Percentiles rank a stretch among this genome's conserved stretches.
phyloP scores from a whole-genome alignment of 2,888 invertebrate species.

The Eristalinus aeneus region DNA sequence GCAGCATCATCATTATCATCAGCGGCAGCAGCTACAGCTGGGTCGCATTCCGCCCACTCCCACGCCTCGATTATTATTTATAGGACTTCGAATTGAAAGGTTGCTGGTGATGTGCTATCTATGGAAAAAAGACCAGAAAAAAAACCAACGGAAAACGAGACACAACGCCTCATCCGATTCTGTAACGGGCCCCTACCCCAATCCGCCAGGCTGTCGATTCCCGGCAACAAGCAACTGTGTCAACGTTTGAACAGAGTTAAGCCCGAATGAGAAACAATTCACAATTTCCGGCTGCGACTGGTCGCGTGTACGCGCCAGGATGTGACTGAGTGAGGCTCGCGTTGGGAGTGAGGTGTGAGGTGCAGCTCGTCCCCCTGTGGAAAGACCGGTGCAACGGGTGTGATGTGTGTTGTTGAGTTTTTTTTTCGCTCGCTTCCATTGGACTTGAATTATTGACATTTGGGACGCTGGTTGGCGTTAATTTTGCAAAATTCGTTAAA shows the following conservation, averaged over 20 bases:
- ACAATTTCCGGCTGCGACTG: conserved; percentile 41
- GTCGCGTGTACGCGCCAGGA: neutral
- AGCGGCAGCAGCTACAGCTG: neutral
- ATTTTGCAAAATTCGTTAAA: conserved; percentile 36
- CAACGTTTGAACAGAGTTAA: conserved; percentile 61
- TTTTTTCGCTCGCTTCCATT: neutral
- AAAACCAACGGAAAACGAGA: neutral
- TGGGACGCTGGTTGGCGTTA: conserved; percentile 48
- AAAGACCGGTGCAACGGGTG: conserved; percentile 48
- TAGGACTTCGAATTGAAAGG: conserved; percentile 40
- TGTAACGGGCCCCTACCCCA: neutral
- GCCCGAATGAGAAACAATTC: conserved; percentile 63
- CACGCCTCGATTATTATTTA: conserved; percentile 40
- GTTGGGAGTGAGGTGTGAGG: conserved; percentile 8
- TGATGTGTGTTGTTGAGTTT: conserved; percentile 22
- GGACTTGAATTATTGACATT: conserved; percentile 59
- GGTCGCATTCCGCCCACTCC: neutral
- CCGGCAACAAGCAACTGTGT: conserved; percentile 8
- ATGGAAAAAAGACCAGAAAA: neutral
- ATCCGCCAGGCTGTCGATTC: neutral
- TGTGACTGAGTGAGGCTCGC: neutral
- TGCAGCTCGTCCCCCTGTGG: neutral
- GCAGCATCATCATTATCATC: neutral
- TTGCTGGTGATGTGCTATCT: neutral
- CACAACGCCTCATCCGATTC: neutral